These are phyloP conservation scores for Drosophila melanosoma DNA, from an alignment of 2,888 invertebrate species.

Conservation along the genomic window DNA sequence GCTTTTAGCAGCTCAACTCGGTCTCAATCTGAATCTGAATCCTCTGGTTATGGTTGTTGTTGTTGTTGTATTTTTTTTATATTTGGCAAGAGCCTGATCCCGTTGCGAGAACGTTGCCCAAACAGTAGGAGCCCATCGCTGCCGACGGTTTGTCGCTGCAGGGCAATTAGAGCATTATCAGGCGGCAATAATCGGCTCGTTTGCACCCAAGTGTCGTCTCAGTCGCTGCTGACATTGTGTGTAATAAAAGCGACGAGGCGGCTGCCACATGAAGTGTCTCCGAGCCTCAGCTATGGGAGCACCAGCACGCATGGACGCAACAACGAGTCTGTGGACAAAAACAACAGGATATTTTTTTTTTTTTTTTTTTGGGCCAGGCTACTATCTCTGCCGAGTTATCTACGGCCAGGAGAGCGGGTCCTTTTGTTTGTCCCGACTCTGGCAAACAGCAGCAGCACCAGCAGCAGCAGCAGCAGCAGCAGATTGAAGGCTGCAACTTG, in stretches of 20 bases:
- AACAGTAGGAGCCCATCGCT: slow-evolving; percentile 74
- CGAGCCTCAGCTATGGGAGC: slow-evolving; percentile 13
- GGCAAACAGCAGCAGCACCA: slow-evolving; percentile 12
- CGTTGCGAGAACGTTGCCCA: slow-evolving; percentile 43
- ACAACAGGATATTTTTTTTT: slow-evolving; percentile 66
- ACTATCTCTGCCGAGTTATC: slow-evolving; percentile 36
- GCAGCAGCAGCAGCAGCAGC: slow-evolving; percentile 3
- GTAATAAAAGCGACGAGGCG: slow-evolving; percentile 60
- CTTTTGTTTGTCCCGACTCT: slow-evolving; percentile 19
- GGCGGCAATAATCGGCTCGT: slow-evolving; percentile 80
- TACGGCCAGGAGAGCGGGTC: slow-evolving; percentile 12
- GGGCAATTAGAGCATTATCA: slow-evolving; percentile 81
- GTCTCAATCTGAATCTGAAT: neutral
- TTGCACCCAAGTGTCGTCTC: slow-evolving; percentile 77
- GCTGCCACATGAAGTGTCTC: slow-evolving; percentile 47
- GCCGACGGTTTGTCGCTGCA: slow-evolving; percentile 57
- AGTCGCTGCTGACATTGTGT: slow-evolving; percentile 61
- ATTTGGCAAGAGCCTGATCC: slow-evolving; percentile 31
- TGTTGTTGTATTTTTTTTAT: neutral
- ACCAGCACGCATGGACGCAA: slow-evolving; percentile 6
- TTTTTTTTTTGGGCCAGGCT: slow-evolving; percentile 28
- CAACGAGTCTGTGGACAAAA: slow-evolving; percentile 39
- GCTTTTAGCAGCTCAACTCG: slow-evolving; percentile 3
- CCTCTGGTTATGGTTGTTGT: neutral
- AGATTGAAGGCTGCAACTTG: slow-evolving; percentile 14